phyloP scores from a whole-genome alignment of 2,888 invertebrate genomes.

The Mythimna ferrago region DNA sequence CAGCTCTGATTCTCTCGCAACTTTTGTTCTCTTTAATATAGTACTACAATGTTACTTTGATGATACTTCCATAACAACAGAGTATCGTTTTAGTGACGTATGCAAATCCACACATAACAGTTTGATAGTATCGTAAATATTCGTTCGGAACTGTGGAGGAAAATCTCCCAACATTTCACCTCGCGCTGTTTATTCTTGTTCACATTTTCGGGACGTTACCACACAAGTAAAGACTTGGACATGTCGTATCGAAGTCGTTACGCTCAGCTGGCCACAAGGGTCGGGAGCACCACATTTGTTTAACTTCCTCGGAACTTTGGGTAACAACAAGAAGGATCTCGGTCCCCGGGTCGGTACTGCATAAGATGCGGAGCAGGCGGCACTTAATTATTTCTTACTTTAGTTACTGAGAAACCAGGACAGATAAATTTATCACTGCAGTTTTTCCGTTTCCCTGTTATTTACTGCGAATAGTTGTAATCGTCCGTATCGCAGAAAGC shows the following conservation, averaged over 20 bases:
- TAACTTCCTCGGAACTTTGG: conserved; percentile 59
- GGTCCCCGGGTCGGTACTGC: conserved; percentile 9
- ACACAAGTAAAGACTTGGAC: conserved; percentile 42
- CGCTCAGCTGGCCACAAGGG: conserved; percentile 55
- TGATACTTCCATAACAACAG: conserved; percentile 30
- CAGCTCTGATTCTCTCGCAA: conserved; percentile 33
- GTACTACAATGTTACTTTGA: conserved; percentile 49
- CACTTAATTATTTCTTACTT: conserved; percentile 59
- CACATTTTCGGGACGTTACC: conserved; percentile 52
- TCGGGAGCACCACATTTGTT: conserved; percentile 59
- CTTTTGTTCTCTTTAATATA: conserved; percentile 48
- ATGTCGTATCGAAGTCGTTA: conserved; percentile 57
- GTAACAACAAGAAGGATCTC: conserved; percentile 40
- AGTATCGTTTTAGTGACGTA: conserved; percentile 35
- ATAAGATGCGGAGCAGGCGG: conserved; percentile 48
- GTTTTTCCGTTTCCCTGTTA: conserved; percentile 58
- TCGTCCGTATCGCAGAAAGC: conserved; percentile 22
- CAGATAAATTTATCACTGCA: conserved; percentile 62
- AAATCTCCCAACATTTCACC: conserved; percentile 26
- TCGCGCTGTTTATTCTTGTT: conserved; percentile 41
- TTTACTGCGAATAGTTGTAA: conserved; percentile 47
- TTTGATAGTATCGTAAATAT: conserved; percentile 38
- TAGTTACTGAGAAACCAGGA: conserved; percentile 49
- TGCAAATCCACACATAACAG: conserved; percentile 36
- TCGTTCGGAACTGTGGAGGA: conserved; percentile 23